Evolutionary conservation across 2,797 vertebrate genomes (phyloP).

Genomic region (Forpus xanthops): DNA sequence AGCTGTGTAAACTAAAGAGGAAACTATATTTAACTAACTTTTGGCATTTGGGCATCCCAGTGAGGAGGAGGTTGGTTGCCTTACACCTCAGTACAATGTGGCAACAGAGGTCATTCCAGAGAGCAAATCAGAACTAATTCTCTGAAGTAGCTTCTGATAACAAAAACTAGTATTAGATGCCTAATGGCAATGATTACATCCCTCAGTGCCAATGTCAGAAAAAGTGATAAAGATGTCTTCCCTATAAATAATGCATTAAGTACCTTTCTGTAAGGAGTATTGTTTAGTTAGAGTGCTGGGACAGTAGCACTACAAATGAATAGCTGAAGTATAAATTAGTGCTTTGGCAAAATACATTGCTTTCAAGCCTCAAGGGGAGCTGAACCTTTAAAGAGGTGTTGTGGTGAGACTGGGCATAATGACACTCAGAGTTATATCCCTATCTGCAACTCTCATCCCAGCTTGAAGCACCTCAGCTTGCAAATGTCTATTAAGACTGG

Average conservation of each 20-base stretch:
- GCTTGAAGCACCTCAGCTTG: background rate
- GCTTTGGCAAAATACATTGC: background rate
- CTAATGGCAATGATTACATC: background rate
- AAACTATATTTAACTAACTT: background rate
- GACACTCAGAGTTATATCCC: background rate
- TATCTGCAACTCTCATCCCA: background rate
- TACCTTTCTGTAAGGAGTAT: background rate
- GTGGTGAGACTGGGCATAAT: background rate
- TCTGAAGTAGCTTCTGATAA: background rate
- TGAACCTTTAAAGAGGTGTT: background rate
- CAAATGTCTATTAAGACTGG: background rate
- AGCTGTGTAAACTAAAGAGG: background rate
- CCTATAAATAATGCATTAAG: background rate
- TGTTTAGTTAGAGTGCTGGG: background rate
- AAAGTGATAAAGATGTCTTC: background rate
- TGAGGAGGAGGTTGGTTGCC: background rate
- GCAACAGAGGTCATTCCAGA: background rate
- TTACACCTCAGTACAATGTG: background rate
- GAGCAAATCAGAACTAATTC: background rate
- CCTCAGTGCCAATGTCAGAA: background rate
- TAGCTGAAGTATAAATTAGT: background rate
- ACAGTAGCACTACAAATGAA: background rate
- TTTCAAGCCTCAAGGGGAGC: background rate
- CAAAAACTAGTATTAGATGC: background rate
- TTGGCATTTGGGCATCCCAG: background rate